Evolutionary conservation across 2,888 invertebrate genomes (phyloP).

Genomic region (Lithophane semibrunnea): DNA sequence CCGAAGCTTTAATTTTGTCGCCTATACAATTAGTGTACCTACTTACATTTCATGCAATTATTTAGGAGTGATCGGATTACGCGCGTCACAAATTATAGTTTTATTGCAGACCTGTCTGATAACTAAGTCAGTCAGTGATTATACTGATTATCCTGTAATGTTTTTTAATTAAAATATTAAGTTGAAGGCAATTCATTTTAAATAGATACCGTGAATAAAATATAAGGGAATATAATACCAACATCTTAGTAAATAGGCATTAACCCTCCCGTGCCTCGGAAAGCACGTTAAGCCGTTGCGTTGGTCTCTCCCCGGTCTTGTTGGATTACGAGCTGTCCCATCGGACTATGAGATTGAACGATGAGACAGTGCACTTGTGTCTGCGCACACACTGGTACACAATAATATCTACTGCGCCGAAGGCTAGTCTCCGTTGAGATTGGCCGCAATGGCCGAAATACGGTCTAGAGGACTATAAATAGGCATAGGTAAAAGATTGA

Average conservation of each 20-base stretch:
- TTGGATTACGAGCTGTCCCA: too few species aligned
- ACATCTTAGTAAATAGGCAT: too few species aligned
- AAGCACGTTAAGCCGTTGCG: too few species aligned
- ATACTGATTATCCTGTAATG: conserved; percentile 56
- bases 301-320: too few species aligned
- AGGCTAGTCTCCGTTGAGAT: too few species aligned
- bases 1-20: conserved; percentile 20
- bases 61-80: conserved; percentile 53
- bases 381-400: too few species aligned
- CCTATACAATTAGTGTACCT: conserved; percentile 4
- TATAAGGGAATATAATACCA: conserved; percentile 10
- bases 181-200: conserved; percentile 31
- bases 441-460: too few species aligned
- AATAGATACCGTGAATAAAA: conserved; percentile 18
- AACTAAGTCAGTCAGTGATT: conserved; percentile 59
- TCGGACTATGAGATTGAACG: too few species aligned
- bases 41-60: conserved; percentile 16
- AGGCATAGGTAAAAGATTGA: neutral
- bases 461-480: too few species aligned
- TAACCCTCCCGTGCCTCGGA: too few species aligned
- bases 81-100: conserved; percentile 54
- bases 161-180: conserved; percentile 58
- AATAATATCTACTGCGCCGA: too few species aligned
- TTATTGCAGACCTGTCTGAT: conserved; percentile 54
- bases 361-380: too few species aligned